These are phyloP conservation scores for Talpa occidentalis DNA, from an alignment of 2,113 vertebrate genomes.

Conservation along the genomic window DNA sequence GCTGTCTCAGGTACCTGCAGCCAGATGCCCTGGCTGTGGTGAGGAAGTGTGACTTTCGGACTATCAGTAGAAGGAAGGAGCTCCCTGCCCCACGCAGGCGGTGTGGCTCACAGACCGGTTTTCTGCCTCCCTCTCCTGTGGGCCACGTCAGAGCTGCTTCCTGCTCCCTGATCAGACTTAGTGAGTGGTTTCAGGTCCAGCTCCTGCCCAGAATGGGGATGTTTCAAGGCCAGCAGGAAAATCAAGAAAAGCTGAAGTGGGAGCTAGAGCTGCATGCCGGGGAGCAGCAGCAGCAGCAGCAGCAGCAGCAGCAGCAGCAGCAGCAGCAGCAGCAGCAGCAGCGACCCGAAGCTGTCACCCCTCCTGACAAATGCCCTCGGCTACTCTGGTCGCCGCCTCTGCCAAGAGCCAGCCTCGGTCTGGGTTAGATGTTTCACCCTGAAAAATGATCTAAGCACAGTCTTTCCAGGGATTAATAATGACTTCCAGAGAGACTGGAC, in stretches of 20 bases:
- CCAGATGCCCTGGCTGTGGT: neutral
- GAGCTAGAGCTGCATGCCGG: neutral
- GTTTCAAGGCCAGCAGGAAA: neutral
- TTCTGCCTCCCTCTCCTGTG: neutral
- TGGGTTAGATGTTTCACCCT: neutral
- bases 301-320: neutral
- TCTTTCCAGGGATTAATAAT: slow-evolving; percentile 23
- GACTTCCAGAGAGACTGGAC: neutral
- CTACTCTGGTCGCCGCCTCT: neutral
- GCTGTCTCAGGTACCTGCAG: neutral
- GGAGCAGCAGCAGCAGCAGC: neutral
- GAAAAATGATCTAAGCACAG: slow-evolving; percentile 6
- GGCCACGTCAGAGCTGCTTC: neutral
- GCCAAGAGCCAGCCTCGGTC: neutral
- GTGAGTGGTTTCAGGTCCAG: neutral
- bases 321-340: neutral
- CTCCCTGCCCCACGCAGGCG: neutral
- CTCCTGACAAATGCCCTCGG: slow-evolving; percentile 15
- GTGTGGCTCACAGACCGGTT: neutral
- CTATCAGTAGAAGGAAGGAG: neutral
- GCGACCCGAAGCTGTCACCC: rapidly evolving
- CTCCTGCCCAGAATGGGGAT: neutral
- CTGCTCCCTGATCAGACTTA: neutral
- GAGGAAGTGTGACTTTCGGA: neutral
- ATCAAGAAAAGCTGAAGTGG: neutral